Conservation (phyloP, 2,888 invertebrate genomes). For the Ferdinandea cuprea region DNA sequence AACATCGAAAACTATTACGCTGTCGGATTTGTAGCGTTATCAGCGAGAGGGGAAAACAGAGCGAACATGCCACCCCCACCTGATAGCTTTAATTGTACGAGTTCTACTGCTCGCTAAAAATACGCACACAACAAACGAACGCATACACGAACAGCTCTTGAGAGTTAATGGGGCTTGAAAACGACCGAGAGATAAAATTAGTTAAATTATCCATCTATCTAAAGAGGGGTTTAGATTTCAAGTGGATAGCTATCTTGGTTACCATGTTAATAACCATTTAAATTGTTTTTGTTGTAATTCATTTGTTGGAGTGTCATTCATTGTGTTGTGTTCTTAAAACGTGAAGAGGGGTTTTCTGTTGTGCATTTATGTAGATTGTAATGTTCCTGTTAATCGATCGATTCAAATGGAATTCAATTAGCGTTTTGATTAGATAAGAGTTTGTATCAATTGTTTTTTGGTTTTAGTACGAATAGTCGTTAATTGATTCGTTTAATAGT, state of each 20-base stretch:
- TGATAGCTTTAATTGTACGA: neutral
- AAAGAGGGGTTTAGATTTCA: conserved; percentile 2
- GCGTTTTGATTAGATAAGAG: conserved; percentile 60
- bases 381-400: conserved; percentile 49
- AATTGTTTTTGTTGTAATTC: conserved; percentile 63
- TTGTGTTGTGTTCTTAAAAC: too few relatives aligned
- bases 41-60: conserved; percentile 11
- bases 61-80: neutral
- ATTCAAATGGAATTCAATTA: conserved; percentile 58
- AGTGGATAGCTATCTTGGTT: conserved; percentile 27
- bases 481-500: conserved; percentile 10
- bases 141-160: conserved; percentile 38
- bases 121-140: neutral
- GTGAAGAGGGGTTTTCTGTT: conserved; percentile 2
- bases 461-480: conserved; percentile 8
- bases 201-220: conserved; percentile 58
- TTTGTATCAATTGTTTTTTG: conserved; percentile 1
- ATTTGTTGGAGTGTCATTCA: conserved; percentile 47
- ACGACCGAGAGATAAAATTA: conserved; percentile 62
- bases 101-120: conserved; percentile 4
- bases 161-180: conserved; percentile 69
- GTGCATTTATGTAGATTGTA: neutral
- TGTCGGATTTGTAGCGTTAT: conserved; percentile 42
- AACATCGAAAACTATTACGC: conserved; percentile 33
- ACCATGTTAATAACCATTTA: conserved; percentile 56